These are phyloP conservation scores for Diplodus sargus DNA, from an alignment of 2,797 vertebrate species.

Conservation along the genomic window DNA sequence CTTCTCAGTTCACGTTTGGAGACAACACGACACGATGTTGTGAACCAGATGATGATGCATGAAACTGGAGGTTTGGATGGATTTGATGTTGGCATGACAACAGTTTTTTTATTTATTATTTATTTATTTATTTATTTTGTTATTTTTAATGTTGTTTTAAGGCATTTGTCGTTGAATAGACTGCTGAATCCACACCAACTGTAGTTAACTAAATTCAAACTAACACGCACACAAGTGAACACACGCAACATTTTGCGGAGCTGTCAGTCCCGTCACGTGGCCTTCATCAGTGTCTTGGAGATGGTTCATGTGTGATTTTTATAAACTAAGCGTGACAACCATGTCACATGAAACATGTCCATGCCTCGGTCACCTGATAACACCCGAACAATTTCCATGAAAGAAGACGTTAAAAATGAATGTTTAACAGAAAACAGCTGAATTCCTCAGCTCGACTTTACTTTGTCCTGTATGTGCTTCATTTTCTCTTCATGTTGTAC, in stretches of 20 bases:
- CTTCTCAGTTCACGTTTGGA: background rate
- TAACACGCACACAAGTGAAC: too few species aligned
- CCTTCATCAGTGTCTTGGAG: background rate
- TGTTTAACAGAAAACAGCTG: too few species aligned
- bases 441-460: too few species aligned
- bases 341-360: background rate
- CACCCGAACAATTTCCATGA: too few species aligned
- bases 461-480: too few species aligned
- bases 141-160: background rate
- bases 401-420: too few species aligned
- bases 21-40: background rate
- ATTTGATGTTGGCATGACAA: constrained; percentile 33
- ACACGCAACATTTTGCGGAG: background rate
- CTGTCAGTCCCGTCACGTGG: background rate
- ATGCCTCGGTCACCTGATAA: background rate
- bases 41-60: background rate
- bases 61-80: constrained; percentile 6
- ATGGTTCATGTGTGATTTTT: background rate
- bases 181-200: background rate
- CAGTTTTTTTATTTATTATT: background rate
- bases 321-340: background rate
- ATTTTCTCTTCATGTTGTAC: too few species aligned
- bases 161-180: background rate
- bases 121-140: too few species aligned
- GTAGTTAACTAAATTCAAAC: background rate